Conservation (phyloP, 2,113 vertebrate species). For the Casuarius casuarius region DNA sequence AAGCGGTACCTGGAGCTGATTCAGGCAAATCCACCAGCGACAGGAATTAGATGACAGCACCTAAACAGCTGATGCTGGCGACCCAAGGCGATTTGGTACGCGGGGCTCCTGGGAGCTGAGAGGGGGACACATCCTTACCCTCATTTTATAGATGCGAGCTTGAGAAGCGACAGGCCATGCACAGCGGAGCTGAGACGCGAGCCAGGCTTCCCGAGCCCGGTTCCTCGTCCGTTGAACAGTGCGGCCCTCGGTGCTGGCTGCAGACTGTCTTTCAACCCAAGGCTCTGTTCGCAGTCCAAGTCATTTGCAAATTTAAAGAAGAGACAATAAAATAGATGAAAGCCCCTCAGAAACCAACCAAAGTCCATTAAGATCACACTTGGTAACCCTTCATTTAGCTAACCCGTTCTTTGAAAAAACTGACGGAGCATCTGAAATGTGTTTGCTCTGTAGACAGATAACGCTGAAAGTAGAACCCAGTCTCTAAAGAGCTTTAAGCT, state of each 20-base stretch:
- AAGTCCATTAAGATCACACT: neutral
- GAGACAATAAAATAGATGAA: neutral
- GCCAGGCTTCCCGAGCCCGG: neutral
- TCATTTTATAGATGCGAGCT: neutral
- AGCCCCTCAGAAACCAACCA: neutral
- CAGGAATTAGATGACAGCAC: too few relatives aligned
- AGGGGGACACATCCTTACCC: neutral
- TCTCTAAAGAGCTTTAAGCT: slow-evolving; percentile 51
- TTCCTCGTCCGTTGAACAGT: neutral
- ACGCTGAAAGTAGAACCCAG: neutral
- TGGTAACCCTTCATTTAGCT: slow-evolving; percentile 1
- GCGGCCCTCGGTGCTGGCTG: neutral
- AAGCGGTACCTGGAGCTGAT: neutral
- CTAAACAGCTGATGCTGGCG: neutral
- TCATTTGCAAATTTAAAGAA: neutral
- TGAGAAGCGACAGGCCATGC: neutral
- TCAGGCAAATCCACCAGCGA: too few relatives aligned
- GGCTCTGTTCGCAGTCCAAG: neutral
- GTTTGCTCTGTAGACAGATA: slow-evolving; percentile 20
- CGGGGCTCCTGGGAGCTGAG: neutral
- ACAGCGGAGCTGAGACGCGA: fast-evolving
- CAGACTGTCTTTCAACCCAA: neutral
- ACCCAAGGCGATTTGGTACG: fast-evolving
- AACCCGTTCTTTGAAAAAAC: neutral
- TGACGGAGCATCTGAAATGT: slow-evolving; percentile 1